A percentile compares a stretch with the other conserved stretches of the same genome.
These are phyloP conservation scores for Anodontia alba DNA, from an alignment of 2,888 invertebrate genomes.

Conservation along the genomic window DNA sequence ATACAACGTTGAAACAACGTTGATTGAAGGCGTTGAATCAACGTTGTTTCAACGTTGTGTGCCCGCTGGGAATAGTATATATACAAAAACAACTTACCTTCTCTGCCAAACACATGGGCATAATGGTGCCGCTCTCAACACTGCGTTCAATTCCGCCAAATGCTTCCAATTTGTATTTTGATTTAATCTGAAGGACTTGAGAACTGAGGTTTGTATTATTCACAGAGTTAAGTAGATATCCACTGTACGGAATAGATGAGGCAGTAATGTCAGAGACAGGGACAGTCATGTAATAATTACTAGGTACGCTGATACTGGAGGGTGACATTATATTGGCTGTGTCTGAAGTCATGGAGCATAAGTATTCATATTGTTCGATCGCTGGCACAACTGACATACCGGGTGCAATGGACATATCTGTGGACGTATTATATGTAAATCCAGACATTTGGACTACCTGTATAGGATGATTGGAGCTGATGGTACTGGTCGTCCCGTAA, in stretches of 20 bases:
- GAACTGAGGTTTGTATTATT: not conserved
- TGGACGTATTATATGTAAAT: constrained; percentile 6
- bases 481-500: not conserved
- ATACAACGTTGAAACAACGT: too few species aligned
- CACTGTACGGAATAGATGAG: not conserved
- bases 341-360: not conserved
- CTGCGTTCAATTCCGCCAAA: not conserved
- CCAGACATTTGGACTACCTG: constrained; percentile 43
- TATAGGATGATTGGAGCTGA: constrained; percentile 28
- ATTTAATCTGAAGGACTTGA: not conserved
- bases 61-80: too few species aligned
- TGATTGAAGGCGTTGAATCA: too few species aligned
- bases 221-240: not conserved
- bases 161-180: not conserved
- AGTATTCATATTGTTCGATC: constrained; percentile 14
- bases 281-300: not conserved
- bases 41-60: too few species aligned
- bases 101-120: not conserved
- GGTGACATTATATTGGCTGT: not conserved
- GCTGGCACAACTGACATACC: constrained; percentile 47
- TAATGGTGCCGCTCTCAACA: not conserved
- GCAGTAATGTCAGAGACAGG: not conserved
- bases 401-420: not conserved
- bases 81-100: too few species aligned
- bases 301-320: not conserved